A percentile compares a stretch with the other conserved stretches of the same genome.
phyloP scores from a whole-genome alignment of 1,140 invertebrate species.

The Leptonema lineaticorne region DNA sequence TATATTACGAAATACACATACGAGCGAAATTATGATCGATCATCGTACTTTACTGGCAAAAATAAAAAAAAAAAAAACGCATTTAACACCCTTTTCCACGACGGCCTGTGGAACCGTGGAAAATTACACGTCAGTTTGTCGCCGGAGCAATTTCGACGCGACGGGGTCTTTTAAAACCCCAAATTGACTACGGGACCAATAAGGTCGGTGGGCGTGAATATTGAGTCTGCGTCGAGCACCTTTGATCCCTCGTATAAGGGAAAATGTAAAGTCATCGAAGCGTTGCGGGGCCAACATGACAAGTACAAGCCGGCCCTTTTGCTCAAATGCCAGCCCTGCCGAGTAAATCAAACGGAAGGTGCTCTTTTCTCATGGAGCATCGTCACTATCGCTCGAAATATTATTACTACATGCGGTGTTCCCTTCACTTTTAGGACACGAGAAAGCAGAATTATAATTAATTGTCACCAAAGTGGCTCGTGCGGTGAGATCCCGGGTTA shows the following conservation, averaged over 20 bases:
- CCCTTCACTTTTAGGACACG: no score
- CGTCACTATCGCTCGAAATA: no score
- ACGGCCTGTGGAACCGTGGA: not conserved
- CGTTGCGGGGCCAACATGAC: not conserved
- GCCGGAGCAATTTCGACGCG: not conserved
- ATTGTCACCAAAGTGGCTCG: no score
- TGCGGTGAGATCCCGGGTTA: no score
- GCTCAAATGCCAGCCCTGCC: not conserved
- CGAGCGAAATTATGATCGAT: slow-evolving; percentile 4
- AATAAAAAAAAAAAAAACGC: no score
- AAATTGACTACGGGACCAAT: not conserved
- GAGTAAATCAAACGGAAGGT: not conserved
- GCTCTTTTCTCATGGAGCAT: no score
- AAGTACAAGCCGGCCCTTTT: not conserved
- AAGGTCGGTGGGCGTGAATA: slow-evolving; percentile 15
- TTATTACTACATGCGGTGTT: no score
- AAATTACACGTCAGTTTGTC: no score
- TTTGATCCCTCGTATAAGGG: not conserved
- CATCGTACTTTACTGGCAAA: not conserved
- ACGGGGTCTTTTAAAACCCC: not conserved
- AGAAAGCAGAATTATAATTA: no score
- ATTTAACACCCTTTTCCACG: no score
- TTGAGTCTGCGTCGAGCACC: not conserved
- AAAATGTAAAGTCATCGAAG: slow-evolving; percentile 9
- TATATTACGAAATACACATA: not conserved